phyloP scores from a whole-genome alignment of 2,113 vertebrate genomes.

The Otocyon megalotis region DNA sequence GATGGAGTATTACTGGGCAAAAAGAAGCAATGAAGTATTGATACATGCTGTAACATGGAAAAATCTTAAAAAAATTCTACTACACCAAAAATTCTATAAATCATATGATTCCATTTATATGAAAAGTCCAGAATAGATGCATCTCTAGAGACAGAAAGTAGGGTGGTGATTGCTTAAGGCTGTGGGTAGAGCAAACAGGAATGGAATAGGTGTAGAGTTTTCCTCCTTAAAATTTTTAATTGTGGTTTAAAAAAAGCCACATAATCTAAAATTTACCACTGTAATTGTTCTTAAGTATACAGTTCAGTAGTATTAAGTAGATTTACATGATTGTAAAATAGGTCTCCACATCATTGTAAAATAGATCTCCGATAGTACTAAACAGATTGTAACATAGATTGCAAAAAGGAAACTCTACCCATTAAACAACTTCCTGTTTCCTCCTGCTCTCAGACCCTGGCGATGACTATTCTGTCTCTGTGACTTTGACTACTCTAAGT shows the following conservation, averaged over 20 bases:
- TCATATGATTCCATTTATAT: not conserved
- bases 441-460: not conserved
- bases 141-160: not conserved
- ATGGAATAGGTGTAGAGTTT: not conserved
- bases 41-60: not conserved
- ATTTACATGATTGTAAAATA: not conserved
- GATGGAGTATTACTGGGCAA: not conserved
- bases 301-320: not conserved
- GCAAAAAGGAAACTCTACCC: not conserved
- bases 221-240: not conserved
- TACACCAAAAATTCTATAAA: constrained; percentile 11
- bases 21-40: constrained; percentile 39
- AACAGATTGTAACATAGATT: constrained; percentile 6
- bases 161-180: not conserved
- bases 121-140: not conserved
- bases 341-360: not conserved
- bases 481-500: not conserved
- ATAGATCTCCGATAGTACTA: not conserved
- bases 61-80: not conserved
- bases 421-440: not conserved
- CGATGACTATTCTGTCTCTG: not conserved
- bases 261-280: not conserved
- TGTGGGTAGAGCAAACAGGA: not conserved
- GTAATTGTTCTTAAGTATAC: not conserved
- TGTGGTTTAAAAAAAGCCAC: not conserved